Evolutionary conservation across 2,113 vertebrate genomes (phyloP).

Genomic region (Potamarius usumacintae): DNA sequence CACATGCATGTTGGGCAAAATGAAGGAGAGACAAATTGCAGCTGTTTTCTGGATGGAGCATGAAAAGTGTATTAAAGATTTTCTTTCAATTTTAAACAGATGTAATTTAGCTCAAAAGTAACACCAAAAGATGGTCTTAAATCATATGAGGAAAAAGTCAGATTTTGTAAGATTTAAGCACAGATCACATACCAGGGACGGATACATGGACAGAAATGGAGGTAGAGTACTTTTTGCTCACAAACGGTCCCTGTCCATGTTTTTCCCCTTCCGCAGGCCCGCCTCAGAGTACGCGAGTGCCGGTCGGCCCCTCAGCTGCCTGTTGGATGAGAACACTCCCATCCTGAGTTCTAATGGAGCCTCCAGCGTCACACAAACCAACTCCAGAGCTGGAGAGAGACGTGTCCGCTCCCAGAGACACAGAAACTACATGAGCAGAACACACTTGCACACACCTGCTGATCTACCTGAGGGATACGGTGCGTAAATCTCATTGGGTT

Average conservation of each 20-base stretch:
- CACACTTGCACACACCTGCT: conserved; percentile 93
- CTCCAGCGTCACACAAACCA: conserved; percentile 74
- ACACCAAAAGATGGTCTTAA: background rate
- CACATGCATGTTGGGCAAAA: background rate
- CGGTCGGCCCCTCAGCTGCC: conserved; percentile 91
- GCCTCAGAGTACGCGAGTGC: conserved; percentile 96
- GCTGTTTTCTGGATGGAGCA: background rate
- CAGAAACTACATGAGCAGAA: conserved; percentile 99
- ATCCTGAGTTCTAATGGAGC: conserved; percentile 87
- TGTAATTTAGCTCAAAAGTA: background rate
- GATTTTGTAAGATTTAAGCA: background rate
- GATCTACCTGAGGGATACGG: conserved; percentile 93
- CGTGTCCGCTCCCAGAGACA: conserved; percentile 93
- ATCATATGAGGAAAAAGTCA: background rate
- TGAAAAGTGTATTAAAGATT: background rate
- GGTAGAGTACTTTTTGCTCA: background rate
- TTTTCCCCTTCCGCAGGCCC: conserved; percentile 71
- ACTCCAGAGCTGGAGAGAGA: conserved; percentile 86
- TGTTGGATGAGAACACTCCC: conserved; percentile 94
- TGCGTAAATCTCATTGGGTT: background rate
- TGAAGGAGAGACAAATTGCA: background rate
- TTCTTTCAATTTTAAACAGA: background rate
- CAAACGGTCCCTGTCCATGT: background rate
- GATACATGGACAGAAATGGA: background rate
- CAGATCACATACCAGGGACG: background rate